Percentiles rank a stretch among this genome's conserved stretches.
Conservation (phyloP, 2,797 vertebrate genomes). For the Premnoplex brunnescens region DNA sequence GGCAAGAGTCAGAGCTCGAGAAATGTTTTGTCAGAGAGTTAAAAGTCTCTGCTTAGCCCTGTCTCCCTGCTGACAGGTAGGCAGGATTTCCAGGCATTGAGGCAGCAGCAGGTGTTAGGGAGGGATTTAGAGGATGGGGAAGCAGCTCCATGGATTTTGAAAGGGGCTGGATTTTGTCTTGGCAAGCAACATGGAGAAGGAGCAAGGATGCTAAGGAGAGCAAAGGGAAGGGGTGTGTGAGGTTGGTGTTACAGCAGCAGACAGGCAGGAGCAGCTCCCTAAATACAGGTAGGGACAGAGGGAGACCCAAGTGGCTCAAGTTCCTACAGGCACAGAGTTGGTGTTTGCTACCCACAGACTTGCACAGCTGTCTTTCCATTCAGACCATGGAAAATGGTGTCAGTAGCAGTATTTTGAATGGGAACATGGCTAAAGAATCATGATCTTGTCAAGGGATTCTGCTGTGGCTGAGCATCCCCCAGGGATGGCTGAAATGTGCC, state of each 20-base stretch:
- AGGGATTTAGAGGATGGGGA: constrained; percentile 5
- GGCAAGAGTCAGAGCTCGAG: not conserved
- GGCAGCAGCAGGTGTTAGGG: not conserved
- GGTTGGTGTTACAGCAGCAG: not conserved
- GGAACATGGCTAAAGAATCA: not conserved
- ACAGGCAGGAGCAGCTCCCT: not conserved
- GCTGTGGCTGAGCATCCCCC: not conserved
- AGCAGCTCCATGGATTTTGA: constrained; percentile 34
- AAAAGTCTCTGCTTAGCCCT: not conserved
- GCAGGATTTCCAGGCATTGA: not conserved
- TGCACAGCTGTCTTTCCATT: fast-evolving
- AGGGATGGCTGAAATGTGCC: fast-evolving
- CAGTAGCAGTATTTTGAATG: not conserved
- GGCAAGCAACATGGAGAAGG: not conserved
- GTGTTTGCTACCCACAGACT: not conserved
- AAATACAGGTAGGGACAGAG: not conserved
- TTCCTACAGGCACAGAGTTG: not conserved
- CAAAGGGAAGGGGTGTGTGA: not conserved
- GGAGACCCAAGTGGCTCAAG: not conserved
- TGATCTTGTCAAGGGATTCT: not conserved
- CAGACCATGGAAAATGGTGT: fast-evolving
- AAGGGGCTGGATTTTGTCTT: not conserved
- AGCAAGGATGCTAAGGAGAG: not conserved
- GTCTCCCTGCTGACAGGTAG: not conserved
- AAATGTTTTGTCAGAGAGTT: not conserved